Base-by-base conservation (phyloP, 2,113 vertebrate species). In the Pionites leucogaster region DNA sequence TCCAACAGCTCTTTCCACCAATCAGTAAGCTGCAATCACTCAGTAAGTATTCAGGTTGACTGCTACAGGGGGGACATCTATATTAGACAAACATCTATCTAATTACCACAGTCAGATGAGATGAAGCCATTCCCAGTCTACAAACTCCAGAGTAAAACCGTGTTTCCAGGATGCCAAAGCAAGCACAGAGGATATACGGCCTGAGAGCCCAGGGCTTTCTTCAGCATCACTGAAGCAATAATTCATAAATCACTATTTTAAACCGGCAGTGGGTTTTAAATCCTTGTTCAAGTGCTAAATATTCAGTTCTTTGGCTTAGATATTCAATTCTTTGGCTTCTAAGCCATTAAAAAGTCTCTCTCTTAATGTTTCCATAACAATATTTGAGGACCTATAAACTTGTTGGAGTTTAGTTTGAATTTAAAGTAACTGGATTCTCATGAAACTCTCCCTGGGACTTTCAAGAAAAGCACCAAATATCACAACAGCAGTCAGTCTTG, bases 381-480 rank as follows among this genome's bases (percentile, higher is more conserved):
- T 88, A 92, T 93, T 94, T 92, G 72, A 93, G 80, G 52, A 88
- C 65, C 88, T 71, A 86, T 93, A 95, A 96, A 95, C 74, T 44
- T 71, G 17, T 77, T 85, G 81, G 72, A 11, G 9, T 90, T 94
- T 77, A 90, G n/a, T 87, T 91, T 89, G 92, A 94, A 92, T 83
- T 70, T 91, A 46, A 85, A 93, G 93, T 93, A 97, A 95, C 86
- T 88, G 68, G 69, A 93, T 95, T 91, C 90, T 72, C 63, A 69
- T 96, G 86, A 92, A 96, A 86, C 83, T 92, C 95, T 91, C 93
- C 44, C 65, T 91, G 95, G 92, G 95, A 95, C 86, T 86, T 94
- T 65, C 79, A 95, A 93, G 90, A 60, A 82, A 97, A 97, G 81
- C 95, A 91, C 90, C 93, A 81, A 94, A 89, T 41, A 64, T 92